These are phyloP conservation scores for Pollenia amentaria DNA, from an alignment of 2,888 invertebrate species.

Conservation along the genomic window DNA sequence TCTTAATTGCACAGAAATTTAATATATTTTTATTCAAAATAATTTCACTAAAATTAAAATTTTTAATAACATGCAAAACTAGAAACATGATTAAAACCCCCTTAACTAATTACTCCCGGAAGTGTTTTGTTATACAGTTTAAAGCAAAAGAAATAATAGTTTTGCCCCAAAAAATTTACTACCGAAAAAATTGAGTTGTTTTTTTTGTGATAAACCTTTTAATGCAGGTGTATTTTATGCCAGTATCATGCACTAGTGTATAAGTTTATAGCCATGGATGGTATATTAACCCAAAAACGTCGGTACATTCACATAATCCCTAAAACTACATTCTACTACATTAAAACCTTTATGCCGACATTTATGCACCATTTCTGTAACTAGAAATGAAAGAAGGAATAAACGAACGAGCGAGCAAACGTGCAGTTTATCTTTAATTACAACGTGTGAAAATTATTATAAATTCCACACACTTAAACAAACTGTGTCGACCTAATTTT, in stretches of 20 bases:
- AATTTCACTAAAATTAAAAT: background rate
- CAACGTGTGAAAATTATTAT: slow-evolving; percentile 73
- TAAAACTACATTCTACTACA: slow-evolving; percentile 33
- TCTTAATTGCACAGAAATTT: background rate
- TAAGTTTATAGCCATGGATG: background rate
- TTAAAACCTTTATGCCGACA: slow-evolving; percentile 4
- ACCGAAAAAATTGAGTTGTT: slow-evolving; percentile 34
- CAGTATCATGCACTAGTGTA: background rate
- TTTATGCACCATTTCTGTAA: slow-evolving; percentile 25
- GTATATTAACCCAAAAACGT: slow-evolving; percentile 52
- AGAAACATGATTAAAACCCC: background rate
- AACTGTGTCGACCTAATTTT: slow-evolving; percentile 68
- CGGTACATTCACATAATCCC: slow-evolving; percentile 39
- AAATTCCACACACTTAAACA: slow-evolving; percentile 63
- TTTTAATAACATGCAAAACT: slow-evolving; percentile 8
- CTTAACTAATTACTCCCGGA: slow-evolving; percentile 61
- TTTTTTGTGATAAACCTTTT: slow-evolving; percentile 54
- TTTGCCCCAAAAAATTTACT: slow-evolving; percentile 33
- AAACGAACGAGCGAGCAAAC: slow-evolving; percentile 36
- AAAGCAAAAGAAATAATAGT: background rate
- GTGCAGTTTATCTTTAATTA: slow-evolving; percentile 73
- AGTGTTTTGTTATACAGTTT: slow-evolving; percentile 34
- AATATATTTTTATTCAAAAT: background rate
- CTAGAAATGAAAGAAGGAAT: slow-evolving; percentile 15
- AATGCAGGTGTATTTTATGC: slow-evolving; percentile 45